These are phyloP conservation scores for Anolis carolinensis DNA, from an alignment of 2,113 vertebrate species.

Conservation along the genomic window DNA sequence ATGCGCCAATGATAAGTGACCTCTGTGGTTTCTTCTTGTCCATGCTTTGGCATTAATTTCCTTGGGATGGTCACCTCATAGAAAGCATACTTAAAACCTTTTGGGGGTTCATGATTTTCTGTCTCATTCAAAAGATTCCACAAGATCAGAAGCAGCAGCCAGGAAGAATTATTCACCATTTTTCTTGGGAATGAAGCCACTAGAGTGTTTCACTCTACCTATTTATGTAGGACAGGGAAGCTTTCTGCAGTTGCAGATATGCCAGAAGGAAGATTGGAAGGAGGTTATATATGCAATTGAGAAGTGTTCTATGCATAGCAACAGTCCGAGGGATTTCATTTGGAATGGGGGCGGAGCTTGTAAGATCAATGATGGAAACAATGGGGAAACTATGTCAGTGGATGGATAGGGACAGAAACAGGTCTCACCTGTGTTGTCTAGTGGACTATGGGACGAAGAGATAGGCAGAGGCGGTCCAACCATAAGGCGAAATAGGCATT, in stretches of 20 bases:
- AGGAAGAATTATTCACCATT: not conserved
- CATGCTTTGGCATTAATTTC: not conserved
- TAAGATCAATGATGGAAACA: not conserved
- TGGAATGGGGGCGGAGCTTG: conserved; percentile 32
- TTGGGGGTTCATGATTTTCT: not conserved
- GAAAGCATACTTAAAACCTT: not conserved
- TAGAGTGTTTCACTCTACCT: not conserved
- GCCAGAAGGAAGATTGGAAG: not conserved
- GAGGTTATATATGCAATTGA: not conserved
- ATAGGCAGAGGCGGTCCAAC: too few relatives aligned
- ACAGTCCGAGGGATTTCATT: not conserved
- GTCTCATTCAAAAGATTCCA: not conserved
- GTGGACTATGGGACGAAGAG: too few relatives aligned
- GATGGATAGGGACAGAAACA: too few relatives aligned
- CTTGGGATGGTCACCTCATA: conserved; percentile 55
- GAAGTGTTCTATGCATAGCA: not conserved
- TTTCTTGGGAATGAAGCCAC: not conserved
- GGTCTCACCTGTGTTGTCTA: too few relatives aligned
- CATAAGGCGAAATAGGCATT: too few relatives aligned
- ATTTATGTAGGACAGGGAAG: not conserved
- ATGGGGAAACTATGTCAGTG: too few relatives aligned
- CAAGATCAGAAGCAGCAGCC: not conserved
- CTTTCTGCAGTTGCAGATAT: not conserved
- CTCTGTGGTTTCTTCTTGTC: not conserved
- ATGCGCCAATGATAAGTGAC: conserved; percentile 52